These are phyloP conservation scores for Enteromius mattozi DNA, from an alignment of 2,797 vertebrate species.

Conservation along the genomic window DNA sequence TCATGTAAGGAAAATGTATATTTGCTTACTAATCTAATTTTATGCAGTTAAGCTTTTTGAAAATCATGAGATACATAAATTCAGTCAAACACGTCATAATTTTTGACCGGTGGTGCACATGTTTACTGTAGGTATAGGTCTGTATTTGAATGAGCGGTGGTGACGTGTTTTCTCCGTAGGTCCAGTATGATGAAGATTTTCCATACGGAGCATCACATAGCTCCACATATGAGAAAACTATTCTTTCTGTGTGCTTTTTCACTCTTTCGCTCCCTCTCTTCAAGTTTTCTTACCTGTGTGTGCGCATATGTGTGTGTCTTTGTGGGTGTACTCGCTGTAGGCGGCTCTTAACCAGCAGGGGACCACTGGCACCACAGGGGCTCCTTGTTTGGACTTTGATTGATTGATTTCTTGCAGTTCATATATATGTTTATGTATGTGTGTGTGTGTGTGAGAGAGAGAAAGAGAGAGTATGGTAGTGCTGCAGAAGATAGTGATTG, in stretches of 20 bases:
- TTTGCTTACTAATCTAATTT: not conserved
- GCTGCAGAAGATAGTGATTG: constrained; percentile 27
- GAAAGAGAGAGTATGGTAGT: not conserved
- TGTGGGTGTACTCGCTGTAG: constrained; percentile 55
- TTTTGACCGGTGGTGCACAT: not conserved
- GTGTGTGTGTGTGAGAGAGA: constrained; percentile 1
- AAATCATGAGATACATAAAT: not conserved
- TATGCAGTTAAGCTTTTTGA: not conserved
- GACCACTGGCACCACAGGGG: constrained; percentile 36
- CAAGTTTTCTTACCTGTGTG: constrained; percentile 51
- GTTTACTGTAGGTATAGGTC: constrained; percentile 31
- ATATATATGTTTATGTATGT: constrained; percentile 8
- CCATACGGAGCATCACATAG: constrained; percentile 25
- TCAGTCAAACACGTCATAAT: not conserved
- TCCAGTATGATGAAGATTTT: constrained; percentile 49
- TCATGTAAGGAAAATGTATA: not conserved
- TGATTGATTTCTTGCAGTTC: constrained; percentile 34
- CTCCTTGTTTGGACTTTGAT: constrained; percentile 27
- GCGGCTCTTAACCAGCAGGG: constrained; percentile 54
- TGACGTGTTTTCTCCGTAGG: constrained; percentile 49
- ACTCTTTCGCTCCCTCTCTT: not conserved
- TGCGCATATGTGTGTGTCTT: constrained; percentile 68
- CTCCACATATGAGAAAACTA: constrained; percentile 52
- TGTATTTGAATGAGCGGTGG: constrained; percentile 15
- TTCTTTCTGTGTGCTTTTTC: constrained; percentile 27